phyloP scores from a whole-genome alignment of 2,797 vertebrate genomes.

The Peromyscus nudipes region DNA sequence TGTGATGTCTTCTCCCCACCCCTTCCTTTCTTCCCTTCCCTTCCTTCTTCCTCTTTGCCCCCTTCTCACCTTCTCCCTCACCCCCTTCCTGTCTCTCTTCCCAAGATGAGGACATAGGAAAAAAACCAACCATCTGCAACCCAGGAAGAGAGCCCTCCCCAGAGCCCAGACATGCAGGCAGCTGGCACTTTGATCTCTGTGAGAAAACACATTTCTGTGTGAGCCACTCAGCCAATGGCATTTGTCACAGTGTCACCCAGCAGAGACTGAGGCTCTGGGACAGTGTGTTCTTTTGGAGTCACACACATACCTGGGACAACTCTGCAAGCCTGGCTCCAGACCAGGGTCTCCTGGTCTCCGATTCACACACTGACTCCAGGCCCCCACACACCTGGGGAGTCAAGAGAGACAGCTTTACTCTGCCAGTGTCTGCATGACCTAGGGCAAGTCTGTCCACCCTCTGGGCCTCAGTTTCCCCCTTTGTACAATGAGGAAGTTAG shows the following conservation, averaged over 20 bases:
- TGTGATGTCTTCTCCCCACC: background rate
- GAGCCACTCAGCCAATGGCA: background rate
- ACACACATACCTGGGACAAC: background rate
- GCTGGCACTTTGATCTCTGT: background rate
- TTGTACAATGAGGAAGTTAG: background rate
- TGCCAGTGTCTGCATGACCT: background rate
- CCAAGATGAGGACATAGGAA: background rate
- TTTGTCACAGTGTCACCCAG: background rate
- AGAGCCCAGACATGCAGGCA: background rate
- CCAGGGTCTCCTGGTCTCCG: background rate
- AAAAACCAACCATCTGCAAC: background rate
- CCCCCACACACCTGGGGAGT: background rate
- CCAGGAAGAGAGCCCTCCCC: background rate
- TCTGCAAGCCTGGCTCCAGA: background rate
- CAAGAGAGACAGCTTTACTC: background rate
- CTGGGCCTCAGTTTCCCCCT: slow-evolving; percentile 28
- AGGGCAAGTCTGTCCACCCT: background rate
- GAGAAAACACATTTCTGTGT: background rate
- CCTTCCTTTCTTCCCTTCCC: background rate
- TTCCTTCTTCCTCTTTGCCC: background rate
- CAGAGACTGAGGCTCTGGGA: background rate
- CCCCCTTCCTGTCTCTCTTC: background rate
- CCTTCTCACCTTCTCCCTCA: no score
- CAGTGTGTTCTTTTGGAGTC: background rate
- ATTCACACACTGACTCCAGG: background rate